phyloP scores from a whole-genome alignment of 2,113 vertebrate genomes.

The Spermophilus dauricus region DNA sequence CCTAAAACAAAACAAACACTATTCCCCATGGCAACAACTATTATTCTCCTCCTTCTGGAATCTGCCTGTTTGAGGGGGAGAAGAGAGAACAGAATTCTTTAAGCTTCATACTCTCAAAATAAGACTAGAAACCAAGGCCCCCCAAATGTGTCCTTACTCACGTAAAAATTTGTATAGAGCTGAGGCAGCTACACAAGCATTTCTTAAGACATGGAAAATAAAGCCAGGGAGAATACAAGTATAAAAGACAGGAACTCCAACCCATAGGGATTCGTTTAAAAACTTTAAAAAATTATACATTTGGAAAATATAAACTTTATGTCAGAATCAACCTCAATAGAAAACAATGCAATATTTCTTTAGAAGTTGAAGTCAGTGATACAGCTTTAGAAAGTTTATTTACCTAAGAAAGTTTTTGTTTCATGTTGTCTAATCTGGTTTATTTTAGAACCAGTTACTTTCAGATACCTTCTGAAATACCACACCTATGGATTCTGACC shows the following conservation, averaged over 20 bases:
- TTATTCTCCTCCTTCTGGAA: neutral
- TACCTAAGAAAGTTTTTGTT: neutral
- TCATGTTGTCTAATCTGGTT: neutral
- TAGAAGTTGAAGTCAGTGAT: slow-evolving; percentile 28
- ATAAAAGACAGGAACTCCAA: slow-evolving; percentile 69
- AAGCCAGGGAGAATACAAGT: slow-evolving; percentile 26
- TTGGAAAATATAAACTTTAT: slow-evolving; percentile 56
- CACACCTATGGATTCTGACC: neutral
- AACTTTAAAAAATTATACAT: neutral
- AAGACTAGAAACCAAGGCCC: neutral
- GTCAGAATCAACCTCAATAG: neutral
- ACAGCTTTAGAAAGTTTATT: neutral
- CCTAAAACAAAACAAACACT: slow-evolving; percentile 30
- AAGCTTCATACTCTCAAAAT: slow-evolving; percentile 18
- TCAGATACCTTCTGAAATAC: neutral
- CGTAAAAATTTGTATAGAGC: slow-evolving; percentile 61
- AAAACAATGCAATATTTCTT: slow-evolving; percentile 23
- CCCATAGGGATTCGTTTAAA: neutral
- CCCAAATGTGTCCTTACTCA: slow-evolving; percentile 45
- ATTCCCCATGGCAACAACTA: neutral
- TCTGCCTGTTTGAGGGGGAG: neutral
- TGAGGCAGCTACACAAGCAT: slow-evolving; percentile 38
- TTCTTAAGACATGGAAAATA: slow-evolving; percentile 46
- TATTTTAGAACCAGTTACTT: slow-evolving; percentile 28
- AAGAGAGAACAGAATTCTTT: slow-evolving; percentile 38